These are phyloP conservation scores for Phthorimaea operculella DNA, from an alignment of 1,140 invertebrate species.

Conservation along the genomic window DNA sequence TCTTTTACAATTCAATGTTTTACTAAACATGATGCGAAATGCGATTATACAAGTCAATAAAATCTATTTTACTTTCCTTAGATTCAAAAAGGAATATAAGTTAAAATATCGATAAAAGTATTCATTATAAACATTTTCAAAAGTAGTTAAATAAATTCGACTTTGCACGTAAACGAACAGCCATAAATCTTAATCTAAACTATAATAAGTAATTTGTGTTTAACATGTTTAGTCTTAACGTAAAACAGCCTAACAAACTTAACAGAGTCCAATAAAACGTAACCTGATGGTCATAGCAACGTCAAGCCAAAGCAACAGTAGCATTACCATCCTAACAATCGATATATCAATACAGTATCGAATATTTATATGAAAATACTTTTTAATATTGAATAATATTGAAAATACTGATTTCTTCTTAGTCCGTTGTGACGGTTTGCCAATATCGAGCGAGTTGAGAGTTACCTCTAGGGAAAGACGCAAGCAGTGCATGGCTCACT, in stretches of 20 bases:
- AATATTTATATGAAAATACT: conserved; percentile 3
- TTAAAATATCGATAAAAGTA: no score
- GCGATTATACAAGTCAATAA: conserved; percentile 1
- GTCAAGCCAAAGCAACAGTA: conserved; percentile 53
- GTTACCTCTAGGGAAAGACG: conserved; percentile 21
- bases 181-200: conserved; percentile 1
- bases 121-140: no score
- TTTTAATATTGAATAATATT: conserved; percentile 2
- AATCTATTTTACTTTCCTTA: background rate
- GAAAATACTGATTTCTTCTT: conserved; percentile 33
- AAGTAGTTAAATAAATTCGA: background rate
- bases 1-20: background rate
- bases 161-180: background rate
- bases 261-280: conserved; percentile 28
- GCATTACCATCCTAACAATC: conserved; percentile 30
- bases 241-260: conserved; percentile 31
- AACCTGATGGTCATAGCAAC: conserved; percentile 40
- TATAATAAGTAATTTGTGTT: conserved; percentile 18
- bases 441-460: conserved; percentile 52
- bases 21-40: background rate
- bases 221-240: conserved; percentile 17
- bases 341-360: background rate
- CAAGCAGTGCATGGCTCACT: conserved; percentile 58
- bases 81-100: no score
- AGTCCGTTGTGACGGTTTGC: conserved; percentile 61